Percentiles rank a stretch among this genome's conserved stretches.
Conservation (phyloP, 2,797 vertebrate genomes). For the Darevskia mixta region DNA sequence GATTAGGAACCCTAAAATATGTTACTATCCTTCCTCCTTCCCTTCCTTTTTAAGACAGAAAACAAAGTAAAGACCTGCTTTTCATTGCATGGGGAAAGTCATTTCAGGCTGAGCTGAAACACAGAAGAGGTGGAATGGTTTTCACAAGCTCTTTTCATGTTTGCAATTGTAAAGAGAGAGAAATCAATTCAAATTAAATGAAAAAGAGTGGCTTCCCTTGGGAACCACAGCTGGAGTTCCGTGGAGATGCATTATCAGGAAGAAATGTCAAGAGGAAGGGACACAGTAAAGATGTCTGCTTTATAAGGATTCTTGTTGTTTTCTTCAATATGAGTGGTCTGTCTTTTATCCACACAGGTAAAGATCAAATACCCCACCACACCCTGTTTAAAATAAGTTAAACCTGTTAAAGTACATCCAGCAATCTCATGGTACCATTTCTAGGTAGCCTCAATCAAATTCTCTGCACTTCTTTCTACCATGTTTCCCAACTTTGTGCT, state of each 20-base stretch:
- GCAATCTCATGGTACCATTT: background rate
- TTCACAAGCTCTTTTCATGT: background rate
- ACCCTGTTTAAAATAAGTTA: background rate
- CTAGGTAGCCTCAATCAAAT: background rate
- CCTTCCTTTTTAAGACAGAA: background rate
- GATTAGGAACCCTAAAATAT: background rate
- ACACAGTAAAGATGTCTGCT: background rate
- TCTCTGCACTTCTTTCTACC: background rate
- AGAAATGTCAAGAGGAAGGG: background rate
- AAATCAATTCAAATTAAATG: constrained; percentile 5
- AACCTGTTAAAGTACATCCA: background rate
- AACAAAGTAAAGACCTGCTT: background rate
- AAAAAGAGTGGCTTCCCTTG: background rate
- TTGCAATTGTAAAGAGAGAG: background rate
- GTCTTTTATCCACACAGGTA: background rate
- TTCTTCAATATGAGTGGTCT: background rate
- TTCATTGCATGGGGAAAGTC: background rate
- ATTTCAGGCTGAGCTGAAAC: background rate
- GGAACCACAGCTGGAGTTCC: background rate
- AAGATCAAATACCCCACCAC: no score
- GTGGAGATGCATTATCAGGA: background rate
- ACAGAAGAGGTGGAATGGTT: background rate
- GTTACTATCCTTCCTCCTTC: background rate
- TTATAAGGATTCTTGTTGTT: background rate
- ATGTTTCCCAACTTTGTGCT: background rate